These are phyloP conservation scores for Sclerurus mexicanus DNA, from an alignment of 2,113 vertebrate genomes.

Conservation along the genomic window DNA sequence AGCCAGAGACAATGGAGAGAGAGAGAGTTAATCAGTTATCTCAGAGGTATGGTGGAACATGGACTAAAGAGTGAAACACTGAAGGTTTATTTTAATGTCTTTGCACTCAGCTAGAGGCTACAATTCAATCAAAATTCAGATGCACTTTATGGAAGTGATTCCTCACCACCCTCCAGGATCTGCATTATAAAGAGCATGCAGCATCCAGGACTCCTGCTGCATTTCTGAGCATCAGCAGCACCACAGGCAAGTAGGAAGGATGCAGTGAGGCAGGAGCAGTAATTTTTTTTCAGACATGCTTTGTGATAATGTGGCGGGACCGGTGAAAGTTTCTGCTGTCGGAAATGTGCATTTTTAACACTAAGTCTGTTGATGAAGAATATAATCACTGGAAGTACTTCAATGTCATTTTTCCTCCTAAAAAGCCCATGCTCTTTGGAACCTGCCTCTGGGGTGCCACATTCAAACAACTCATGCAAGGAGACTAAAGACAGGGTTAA, in stretches of 20 bases:
- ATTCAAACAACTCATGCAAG: not conserved
- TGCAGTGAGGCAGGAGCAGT: not conserved
- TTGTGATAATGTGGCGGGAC: not conserved
- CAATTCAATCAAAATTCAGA: conserved; percentile 59
- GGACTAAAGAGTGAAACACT: not conserved
- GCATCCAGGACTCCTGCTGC: not conserved
- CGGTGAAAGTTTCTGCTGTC: not conserved
- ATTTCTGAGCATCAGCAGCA: not conserved
- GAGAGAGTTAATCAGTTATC: not conserved
- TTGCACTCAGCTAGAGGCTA: conserved; percentile 36
- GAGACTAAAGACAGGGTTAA: not conserved
- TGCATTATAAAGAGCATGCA: not conserved
- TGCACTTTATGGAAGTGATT: not conserved
- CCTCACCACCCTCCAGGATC: not conserved
- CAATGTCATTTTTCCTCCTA: not conserved
- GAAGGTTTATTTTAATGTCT: conserved; percentile 50
- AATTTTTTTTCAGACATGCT: not conserved
- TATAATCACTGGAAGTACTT: not conserved
- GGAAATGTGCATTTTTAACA: not conserved
- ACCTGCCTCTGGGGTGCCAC: not conserved
- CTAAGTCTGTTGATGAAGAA: not conserved
- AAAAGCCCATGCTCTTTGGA: not conserved
- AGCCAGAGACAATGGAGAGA: not conserved
- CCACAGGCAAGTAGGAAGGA: not conserved
- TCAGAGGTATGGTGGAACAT: not conserved